phyloP scores from a whole-genome alignment of 2,113 vertebrate species.

The Numenius arquata region DNA sequence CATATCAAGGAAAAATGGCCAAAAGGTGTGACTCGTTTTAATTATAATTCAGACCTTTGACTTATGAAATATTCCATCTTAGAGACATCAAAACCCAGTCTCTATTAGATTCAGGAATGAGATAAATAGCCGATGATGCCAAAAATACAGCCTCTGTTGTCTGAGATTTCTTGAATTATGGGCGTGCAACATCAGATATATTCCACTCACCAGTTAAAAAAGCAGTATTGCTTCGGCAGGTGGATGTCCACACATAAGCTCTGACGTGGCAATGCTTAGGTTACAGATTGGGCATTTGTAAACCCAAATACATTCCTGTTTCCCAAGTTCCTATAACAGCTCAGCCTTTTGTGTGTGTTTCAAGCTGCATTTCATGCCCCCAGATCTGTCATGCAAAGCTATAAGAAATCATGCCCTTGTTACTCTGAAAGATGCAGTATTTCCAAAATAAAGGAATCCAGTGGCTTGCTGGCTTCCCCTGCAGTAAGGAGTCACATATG shows the following conservation, averaged over 20 bases:
- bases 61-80: neutral
- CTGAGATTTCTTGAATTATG: neutral
- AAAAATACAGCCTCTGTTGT: neutral
- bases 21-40: neutral
- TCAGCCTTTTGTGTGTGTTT: neutral
- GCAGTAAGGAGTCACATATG: neutral
- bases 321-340: neutral
- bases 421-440: neutral
- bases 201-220: neutral
- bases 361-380: neutral
- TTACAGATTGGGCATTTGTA: neutral
- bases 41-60: neutral
- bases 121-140: neutral
- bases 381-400: neutral
- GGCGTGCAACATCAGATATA: neutral
- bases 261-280: neutral
- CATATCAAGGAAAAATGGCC: neutral
- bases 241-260: neutral
- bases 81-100: neutral
- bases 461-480: neutral
- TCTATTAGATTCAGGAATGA: neutral
- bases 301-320: neutral
- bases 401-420: neutral
- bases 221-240: neutral
- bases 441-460: neutral